phyloP scores from a whole-genome alignment of 1,140 invertebrate species.

The Drosophila pseudoananassae region DNA sequence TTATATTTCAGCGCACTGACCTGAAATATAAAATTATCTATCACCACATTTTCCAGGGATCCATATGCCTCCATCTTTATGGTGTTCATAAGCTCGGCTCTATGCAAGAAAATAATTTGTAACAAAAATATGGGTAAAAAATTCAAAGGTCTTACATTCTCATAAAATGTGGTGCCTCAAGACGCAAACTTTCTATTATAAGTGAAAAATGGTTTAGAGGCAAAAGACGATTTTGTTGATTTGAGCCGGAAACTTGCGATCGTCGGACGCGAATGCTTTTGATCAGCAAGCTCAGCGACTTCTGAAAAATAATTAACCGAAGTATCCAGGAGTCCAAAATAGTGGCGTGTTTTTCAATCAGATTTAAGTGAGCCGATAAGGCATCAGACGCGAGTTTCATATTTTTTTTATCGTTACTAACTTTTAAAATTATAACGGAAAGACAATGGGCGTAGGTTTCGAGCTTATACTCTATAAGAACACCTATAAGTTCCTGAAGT shows the following conservation, averaged over 20 bases:
- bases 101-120: too few species aligned
- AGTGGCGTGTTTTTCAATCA: conserved; percentile 19
- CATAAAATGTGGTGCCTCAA: background rate
- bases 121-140: too few species aligned
- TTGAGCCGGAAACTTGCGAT: background rate
- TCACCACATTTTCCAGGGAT: too few species aligned
- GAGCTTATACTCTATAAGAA: conserved; percentile 28
- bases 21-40: too few species aligned
- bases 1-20: too few species aligned
- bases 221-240: background rate
- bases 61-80: too few species aligned
- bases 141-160: background rate
- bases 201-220: background rate
- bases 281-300: conserved; percentile 25
- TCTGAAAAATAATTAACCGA: conserved; percentile 26
- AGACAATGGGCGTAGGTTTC: conserved; percentile 28
- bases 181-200: background rate
- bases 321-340: conserved; percentile 47
- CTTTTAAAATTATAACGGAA: conserved; percentile 40
- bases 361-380: conserved; percentile 26
- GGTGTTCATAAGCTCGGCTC: too few species aligned
- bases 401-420: conserved; percentile 2
- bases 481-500: conserved; percentile 26
- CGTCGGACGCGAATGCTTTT: conserved; percentile 25
- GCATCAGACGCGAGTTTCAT: background rate